These are phyloP conservation scores for Drosophila mulleri DNA, from an alignment of 2,888 invertebrate genomes.

Conservation along the genomic window DNA sequence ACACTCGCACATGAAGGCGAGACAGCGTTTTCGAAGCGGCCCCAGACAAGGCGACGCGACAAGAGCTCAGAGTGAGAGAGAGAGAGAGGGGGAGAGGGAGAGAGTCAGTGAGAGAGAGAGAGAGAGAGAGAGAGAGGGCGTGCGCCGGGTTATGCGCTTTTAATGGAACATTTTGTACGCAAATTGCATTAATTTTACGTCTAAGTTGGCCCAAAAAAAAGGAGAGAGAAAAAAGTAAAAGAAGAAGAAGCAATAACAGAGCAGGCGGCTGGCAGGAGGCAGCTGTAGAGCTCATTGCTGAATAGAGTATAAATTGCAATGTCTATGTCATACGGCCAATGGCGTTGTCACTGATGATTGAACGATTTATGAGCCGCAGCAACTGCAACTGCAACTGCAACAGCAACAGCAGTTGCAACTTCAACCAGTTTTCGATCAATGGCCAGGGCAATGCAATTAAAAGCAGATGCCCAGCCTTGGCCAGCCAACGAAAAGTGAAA, in stretches of 20 bases:
- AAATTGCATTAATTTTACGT: constrained; percentile 76
- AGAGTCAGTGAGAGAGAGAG: too few relatives aligned
- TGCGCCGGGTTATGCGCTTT: constrained; percentile 59
- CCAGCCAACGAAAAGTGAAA: constrained; percentile 5
- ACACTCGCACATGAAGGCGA: constrained; percentile 47
- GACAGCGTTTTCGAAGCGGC: constrained; percentile 19
- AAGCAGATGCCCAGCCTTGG: constrained; percentile 49
- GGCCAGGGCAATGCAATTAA: constrained; percentile 64
- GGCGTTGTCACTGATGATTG: constrained; percentile 72
- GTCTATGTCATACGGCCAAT: constrained; percentile 49
- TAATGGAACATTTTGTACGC: constrained; percentile 76
- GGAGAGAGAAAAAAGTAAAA: neutral
- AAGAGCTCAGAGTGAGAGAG: constrained; percentile 53
- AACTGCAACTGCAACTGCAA: constrained; percentile 16
- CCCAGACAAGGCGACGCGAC: constrained; percentile 69
- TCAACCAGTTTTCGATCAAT: constrained; percentile 46
- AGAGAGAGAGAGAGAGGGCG: neutral
- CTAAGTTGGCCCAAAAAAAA: constrained; percentile 31
- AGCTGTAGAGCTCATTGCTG: too few relatives aligned
- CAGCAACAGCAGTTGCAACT: too few relatives aligned
- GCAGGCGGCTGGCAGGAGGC: neutral
- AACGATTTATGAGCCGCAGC: constrained; percentile 72
- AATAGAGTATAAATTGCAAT: constrained; percentile 31
- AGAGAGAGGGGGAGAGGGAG: too few relatives aligned
- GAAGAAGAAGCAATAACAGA: too few relatives aligned